Base-by-base conservation (phyloP, 1,140 invertebrate species). In the Thereuonema tuberculata region DNA sequence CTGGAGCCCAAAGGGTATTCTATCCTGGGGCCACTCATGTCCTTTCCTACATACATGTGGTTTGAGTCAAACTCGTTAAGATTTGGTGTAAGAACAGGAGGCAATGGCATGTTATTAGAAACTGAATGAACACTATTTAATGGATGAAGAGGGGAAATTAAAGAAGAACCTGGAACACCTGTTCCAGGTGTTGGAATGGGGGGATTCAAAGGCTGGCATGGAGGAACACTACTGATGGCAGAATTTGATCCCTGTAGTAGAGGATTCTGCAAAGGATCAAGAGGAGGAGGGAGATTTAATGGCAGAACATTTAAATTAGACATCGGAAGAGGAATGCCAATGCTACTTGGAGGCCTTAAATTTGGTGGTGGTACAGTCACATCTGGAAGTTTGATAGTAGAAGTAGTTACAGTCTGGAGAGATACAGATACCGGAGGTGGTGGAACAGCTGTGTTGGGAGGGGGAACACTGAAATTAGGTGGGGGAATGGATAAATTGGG, bases 401-500 rank as follows among this genome's bases (percentile, higher is more conserved):
- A 17, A 9, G 31, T 17, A 37, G 17, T 37, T 9, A 37, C 17
- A 37, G 5, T 37, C 17, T 5, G 31, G 5, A 37, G 17, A 37
- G 31, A 37, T 9, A 37, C 31, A 9, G 31, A 17, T n/a, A n/a
- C n/a, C 5, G 31, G 31, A 37, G 17, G 61, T 25, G 64, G 64
- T 26, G 62, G 64, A 56, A 65, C 31, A 37, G 17, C 17, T 37
- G 31, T 5, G 5, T 50, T 50, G 9, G 48, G 48, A 26, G 24
- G 28, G 23, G 24, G 53, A 26, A 17, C 53, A 26, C 53, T 48
- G 49, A 65, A 59, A 61, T 63, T 60, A 54, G 62, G 63, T 31
- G 63, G 64, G 55, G 61, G 63, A 59, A 64, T 57, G 28, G 61
- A 60, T 2, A 61, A 47, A 66, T 66, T 52, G 21, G 64, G 65